These are phyloP conservation scores for Numenius arquata DNA, from an alignment of 2,113 vertebrate species.

Conservation along the genomic window DNA sequence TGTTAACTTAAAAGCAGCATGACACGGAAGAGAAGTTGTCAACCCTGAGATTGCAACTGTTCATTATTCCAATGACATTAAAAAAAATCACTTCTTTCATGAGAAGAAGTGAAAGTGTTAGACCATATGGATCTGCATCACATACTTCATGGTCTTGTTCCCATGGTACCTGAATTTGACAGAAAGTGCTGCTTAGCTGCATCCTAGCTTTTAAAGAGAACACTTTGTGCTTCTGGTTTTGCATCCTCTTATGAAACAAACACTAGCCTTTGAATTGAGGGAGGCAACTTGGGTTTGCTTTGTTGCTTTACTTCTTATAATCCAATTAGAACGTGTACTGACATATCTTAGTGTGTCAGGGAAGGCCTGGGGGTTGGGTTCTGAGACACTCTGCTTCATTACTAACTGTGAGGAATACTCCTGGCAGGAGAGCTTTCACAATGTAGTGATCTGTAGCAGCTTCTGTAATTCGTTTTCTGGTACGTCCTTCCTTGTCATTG, in stretches of 20 bases:
- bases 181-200: not conserved
- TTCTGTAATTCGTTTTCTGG: not conserved
- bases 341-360: not conserved
- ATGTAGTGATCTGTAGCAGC: not conserved
- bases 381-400: not conserved
- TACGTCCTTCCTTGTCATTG: not conserved
- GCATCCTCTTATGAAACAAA: not conserved
- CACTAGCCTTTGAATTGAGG: not conserved
- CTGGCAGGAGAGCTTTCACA: not conserved
- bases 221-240: not conserved
- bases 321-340: not conserved
- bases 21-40: conserved; percentile 6
- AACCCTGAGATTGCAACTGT: not conserved
- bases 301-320: not conserved
- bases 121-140: not conserved
- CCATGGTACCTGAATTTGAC: not conserved
- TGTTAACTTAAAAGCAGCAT: conserved; percentile 44
- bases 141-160: not conserved
- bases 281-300: not conserved
- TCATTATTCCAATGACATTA: not conserved
- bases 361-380: not conserved
- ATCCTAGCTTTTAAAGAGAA: not conserved
- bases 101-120: conserved; percentile 5
- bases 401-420: not conserved
- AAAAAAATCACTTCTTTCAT: not conserved